A percentile compares a stretch with the other conserved stretches of the same genome.
Evolutionary conservation across 2,888 invertebrate genomes (phyloP).

Genomic region (Parnassius smintheus): DNA sequence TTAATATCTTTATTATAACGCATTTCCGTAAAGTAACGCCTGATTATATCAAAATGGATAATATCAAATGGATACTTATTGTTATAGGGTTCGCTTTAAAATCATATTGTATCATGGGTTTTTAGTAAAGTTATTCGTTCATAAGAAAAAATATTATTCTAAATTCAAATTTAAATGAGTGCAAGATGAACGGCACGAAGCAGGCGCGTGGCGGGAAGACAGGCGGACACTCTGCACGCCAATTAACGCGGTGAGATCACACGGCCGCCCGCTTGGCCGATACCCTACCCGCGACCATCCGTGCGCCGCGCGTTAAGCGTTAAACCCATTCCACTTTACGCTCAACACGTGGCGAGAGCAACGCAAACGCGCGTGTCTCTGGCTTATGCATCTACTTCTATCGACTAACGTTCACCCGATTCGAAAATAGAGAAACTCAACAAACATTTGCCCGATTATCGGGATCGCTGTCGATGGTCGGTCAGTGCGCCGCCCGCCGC

Average conservation of each 20-base stretch:
- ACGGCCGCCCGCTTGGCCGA: conserved; percentile 52
- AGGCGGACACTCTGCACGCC: conserved; percentile 69
- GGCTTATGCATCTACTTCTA: conserved; percentile 44
- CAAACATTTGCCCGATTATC: conserved; percentile 75
- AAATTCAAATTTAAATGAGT: conserved; percentile 58
- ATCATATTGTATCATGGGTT: conserved; percentile 28
- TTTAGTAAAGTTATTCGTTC: conserved; percentile 31
- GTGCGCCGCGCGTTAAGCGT: conserved; percentile 47
- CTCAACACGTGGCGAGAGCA: conserved; percentile 31
- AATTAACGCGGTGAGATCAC: conserved; percentile 76
- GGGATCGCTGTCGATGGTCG: conserved; percentile 77
- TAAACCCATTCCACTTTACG: conserved; percentile 43
- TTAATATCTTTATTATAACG: too few species aligned
- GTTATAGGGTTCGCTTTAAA: not conserved
- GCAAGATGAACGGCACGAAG: conserved; percentile 46
- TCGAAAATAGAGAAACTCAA: conserved; percentile 78
- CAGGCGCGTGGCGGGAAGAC: conserved; percentile 69
- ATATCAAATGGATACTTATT: too few species aligned
- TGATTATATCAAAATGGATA: too few species aligned
- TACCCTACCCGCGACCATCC: conserved; percentile 52
- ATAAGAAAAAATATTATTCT: conserved; percentile 52
- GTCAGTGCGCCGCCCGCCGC: conserved; percentile 71
- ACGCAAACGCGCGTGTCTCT: conserved; percentile 49
- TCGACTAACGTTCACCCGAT: conserved; percentile 57
- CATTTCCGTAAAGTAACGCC: too few species aligned